Percentiles rank a stretch among this genome's conserved stretches.
Conservation (phyloP, 2,888 invertebrate species). For the Apodemia zela region DNA sequence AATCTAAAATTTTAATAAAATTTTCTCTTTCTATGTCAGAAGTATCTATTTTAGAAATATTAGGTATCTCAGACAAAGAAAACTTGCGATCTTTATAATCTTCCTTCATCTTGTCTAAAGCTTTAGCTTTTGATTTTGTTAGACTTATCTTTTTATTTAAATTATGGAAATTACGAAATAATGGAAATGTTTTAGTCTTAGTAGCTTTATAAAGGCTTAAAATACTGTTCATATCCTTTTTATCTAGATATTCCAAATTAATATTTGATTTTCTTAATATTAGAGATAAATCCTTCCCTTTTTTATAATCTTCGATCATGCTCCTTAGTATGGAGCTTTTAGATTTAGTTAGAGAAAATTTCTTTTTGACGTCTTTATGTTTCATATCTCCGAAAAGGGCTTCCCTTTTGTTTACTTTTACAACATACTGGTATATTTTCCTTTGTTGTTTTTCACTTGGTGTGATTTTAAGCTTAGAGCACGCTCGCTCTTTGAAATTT, state of each 20-base stretch:
- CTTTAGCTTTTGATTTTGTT: neutral
- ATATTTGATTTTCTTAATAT: slow-evolving; percentile 9
- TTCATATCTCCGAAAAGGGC: neutral
- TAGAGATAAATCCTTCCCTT: neutral
- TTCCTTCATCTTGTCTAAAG: neutral
- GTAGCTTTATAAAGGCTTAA: neutral
- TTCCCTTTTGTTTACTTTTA: slow-evolving; percentile 1
- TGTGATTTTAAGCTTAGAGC: neutral
- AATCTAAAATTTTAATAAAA: neutral
- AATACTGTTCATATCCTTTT: neutral
- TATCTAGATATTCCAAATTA: slow-evolving; percentile 10
- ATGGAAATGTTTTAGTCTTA: slow-evolving; percentile 28
- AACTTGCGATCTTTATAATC: neutral
- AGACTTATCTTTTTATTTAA: neutral
- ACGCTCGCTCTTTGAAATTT: neutral
- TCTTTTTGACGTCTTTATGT: slow-evolving; percentile 1
- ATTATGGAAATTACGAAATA: slow-evolving; percentile 26
- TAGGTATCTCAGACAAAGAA: neutral
- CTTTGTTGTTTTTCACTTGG: neutral
- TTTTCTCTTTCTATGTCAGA: neutral
- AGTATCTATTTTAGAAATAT: neutral
- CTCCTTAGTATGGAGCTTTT: neutral
- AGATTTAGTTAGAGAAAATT: slow-evolving; percentile 8
- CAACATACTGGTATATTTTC: neutral
- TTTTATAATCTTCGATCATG: slow-evolving; percentile 13